phyloP scores from a whole-genome alignment of 2,797 vertebrate species.

The Phataginus tetradactyla region DNA sequence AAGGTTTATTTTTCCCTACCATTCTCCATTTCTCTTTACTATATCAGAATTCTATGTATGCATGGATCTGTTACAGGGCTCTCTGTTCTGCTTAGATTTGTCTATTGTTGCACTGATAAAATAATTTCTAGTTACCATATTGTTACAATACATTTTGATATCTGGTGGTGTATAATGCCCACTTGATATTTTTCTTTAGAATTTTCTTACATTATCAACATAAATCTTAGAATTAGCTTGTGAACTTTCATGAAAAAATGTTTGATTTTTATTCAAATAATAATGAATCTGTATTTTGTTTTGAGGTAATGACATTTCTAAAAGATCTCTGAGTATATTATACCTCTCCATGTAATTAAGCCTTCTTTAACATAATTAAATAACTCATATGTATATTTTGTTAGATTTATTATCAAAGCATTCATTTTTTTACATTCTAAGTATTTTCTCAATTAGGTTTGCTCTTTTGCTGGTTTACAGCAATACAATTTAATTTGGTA shows the following conservation, averaged over 20 bases:
- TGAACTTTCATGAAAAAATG: background rate
- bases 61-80: background rate
- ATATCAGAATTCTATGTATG: background rate
- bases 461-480: background rate
- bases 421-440: background rate
- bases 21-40: background rate
- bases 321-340: background rate
- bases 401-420: background rate
- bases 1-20: background rate
- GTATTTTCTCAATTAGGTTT: background rate
- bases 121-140: background rate
- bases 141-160: background rate
- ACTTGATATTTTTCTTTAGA: background rate
- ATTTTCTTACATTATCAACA: background rate
- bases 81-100: background rate
- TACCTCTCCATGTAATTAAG: background rate
- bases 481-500: background rate
- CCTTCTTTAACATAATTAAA: background rate
- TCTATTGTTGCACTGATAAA: background rate
- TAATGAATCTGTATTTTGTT: constrained; percentile 1
- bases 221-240: background rate
- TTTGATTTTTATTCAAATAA: background rate
- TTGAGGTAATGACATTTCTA: background rate
- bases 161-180: background rate
- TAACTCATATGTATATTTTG: background rate